phyloP scores from a whole-genome alignment of 2,888 invertebrate species.

The Trilocha varians region DNA sequence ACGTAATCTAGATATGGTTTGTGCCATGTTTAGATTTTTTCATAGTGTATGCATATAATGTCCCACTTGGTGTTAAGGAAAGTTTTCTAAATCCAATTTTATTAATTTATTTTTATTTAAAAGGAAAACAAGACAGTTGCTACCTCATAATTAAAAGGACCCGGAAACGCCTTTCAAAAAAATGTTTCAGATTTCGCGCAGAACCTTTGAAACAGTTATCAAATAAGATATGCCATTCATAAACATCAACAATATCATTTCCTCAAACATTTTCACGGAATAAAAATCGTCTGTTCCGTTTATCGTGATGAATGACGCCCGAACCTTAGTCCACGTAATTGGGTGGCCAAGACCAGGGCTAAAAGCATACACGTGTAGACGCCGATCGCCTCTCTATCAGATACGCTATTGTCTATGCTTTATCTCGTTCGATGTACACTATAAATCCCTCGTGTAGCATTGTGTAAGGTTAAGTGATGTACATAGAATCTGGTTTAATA shows the following conservation, averaged over 20 bases:
- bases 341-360: conserved; percentile 62
- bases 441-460: conserved; percentile 64
- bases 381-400: conserved; percentile 45
- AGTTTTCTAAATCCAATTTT: no score
- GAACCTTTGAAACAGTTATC: not conserved
- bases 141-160: no score
- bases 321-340: conserved; percentile 54
- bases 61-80: no score
- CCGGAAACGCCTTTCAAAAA: no score
- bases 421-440: conserved; percentile 55
- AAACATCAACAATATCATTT: conserved; percentile 19
- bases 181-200: not conserved
- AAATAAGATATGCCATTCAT: not conserved
- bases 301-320: conserved; percentile 56
- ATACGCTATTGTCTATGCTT: conserved; percentile 63
- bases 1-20: no score
- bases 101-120: no score
- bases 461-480: conserved; percentile 37
- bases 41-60: no score
- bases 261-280: conserved; percentile 30
- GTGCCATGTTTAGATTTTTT: no score
- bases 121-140: no score
- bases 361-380: conserved; percentile 68
- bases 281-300: conserved; percentile 58
- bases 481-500: conserved; percentile 36